phyloP scores from a whole-genome alignment of 2,888 invertebrate genomes.

The Zygogramma bicolorata region DNA sequence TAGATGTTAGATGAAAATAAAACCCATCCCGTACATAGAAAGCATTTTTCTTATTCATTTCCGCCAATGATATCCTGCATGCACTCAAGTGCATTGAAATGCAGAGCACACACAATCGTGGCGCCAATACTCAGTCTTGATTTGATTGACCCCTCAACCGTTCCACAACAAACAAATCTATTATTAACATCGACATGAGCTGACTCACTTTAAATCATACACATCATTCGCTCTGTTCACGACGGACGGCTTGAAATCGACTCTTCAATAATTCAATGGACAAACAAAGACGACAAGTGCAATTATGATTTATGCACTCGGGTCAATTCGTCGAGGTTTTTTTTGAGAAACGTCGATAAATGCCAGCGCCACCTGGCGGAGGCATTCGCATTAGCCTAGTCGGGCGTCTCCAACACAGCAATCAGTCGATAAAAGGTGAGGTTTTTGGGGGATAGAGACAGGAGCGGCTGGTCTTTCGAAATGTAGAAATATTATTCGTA shows the following conservation, averaged over 20 bases:
- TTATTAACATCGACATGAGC: not conserved
- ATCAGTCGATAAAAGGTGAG: constrained; percentile 31
- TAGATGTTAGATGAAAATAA: no score
- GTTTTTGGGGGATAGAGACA: constrained; percentile 16
- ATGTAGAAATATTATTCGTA: no score
- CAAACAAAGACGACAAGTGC: not conserved
- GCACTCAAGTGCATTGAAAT: not conserved
- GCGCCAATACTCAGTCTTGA: not conserved
- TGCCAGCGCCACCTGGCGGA: constrained; percentile 21
- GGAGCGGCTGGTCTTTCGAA: not conserved
- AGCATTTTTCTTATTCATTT: no score
- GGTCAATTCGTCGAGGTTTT: not conserved
- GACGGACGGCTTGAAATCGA: not conserved
- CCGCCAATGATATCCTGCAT: not conserved
- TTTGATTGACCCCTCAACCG: not conserved
- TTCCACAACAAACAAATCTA: not conserved
- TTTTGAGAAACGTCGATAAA: constrained; percentile 28
- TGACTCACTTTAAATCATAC: not conserved
- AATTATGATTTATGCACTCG: constrained; percentile 5
- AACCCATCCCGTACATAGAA: no score
- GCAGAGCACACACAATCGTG: not conserved
- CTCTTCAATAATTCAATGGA: not conserved
- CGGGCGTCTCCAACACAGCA: constrained; percentile 24
- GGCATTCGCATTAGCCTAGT: constrained; percentile 34
- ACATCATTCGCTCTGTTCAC: not conserved